Evolutionary conservation across 2,113 vertebrate species (phyloP).

Genomic region (Steatornis caripensis): DNA sequence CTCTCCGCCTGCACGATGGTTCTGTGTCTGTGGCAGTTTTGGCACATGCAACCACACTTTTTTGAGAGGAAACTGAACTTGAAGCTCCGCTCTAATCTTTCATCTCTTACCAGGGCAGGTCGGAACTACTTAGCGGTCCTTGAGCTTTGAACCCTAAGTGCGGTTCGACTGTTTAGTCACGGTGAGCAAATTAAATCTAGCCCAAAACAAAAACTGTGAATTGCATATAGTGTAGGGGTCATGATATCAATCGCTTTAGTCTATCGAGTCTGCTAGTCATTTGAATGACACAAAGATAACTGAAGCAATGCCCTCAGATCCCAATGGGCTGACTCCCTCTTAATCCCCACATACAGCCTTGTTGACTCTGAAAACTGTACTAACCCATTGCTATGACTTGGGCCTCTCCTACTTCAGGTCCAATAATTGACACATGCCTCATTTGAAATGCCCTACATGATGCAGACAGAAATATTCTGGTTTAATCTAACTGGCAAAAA

Average conservation of each 20-base stretch:
- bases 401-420: not conserved
- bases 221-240: not conserved
- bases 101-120: not conserved
- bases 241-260: not conserved
- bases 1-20: not conserved
- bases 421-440: not conserved
- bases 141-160: not conserved
- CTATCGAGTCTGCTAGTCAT: not conserved
- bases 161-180: not conserved
- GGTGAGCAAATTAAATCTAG: not conserved
- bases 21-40: not conserved
- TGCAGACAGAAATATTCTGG: not conserved
- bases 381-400: not conserved
- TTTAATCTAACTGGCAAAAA: not conserved
- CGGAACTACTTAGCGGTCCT: not conserved
- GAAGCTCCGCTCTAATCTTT: not conserved
- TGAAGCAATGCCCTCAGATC: not conserved
- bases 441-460: not conserved
- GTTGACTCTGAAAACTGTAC: not conserved
- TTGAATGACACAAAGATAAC: not conserved
- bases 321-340: not conserved
- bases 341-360: not conserved
- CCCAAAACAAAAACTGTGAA: not conserved
- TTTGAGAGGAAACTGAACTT: not conserved
- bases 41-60: not conserved